These are phyloP conservation scores for Muscina levida DNA, from an alignment of 2,888 invertebrate species.

Conservation along the genomic window DNA sequence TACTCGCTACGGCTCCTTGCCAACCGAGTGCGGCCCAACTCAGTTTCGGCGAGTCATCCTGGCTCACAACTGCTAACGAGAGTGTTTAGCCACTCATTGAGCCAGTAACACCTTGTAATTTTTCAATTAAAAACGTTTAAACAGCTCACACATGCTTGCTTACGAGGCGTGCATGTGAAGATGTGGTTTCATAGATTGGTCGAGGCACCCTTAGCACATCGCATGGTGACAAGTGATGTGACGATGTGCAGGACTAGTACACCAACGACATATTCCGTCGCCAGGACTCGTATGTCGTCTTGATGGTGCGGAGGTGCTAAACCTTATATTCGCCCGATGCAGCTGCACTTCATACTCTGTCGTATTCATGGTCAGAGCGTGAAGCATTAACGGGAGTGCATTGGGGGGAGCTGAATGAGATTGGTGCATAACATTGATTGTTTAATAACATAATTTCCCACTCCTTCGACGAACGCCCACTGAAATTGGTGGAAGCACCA, in stretches of 20 bases:
- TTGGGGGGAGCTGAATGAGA: not conserved
- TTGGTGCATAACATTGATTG: no score
- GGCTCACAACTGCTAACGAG: conserved; percentile 58
- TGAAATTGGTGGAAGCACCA: conserved; percentile 37
- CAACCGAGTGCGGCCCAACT: conserved; percentile 7
- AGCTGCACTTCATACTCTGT: not conserved
- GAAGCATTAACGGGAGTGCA: conserved; percentile 44
- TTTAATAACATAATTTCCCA: conserved; percentile 64
- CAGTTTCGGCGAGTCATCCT: conserved; percentile 67
- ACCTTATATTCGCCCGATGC: no score
- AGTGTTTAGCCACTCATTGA: conserved; percentile 62
- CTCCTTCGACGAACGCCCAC: conserved; percentile 61
- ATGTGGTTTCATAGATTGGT: no score
- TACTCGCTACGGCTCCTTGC: conserved; percentile 16
- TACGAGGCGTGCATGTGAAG: conserved; percentile 45
- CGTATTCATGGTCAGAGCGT: conserved; percentile 35
- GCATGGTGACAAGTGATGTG: not conserved
- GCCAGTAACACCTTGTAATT: conserved; percentile 68
- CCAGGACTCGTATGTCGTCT: no score
- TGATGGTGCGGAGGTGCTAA: no score
- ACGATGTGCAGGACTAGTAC: not conserved
- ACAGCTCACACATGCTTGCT: conserved; percentile 30
- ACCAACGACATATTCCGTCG: conserved; percentile 29
- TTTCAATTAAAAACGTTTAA: conserved; percentile 67
- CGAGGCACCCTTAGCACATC: no score